phyloP scores from a whole-genome alignment of 2,113 vertebrate genomes.

The Triplophysa dalaica region DNA sequence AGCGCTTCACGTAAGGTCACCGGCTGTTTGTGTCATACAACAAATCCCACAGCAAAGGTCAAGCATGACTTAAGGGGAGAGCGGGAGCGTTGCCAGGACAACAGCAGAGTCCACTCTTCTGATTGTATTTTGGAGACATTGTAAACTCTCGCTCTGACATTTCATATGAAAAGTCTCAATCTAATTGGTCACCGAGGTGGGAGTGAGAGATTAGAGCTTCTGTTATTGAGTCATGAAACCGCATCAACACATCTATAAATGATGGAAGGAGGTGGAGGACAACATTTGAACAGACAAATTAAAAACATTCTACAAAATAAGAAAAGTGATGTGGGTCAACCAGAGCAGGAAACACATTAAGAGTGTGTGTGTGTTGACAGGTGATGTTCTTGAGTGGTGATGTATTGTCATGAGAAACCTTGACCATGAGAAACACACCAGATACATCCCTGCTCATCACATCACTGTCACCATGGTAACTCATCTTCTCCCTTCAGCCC shows the following conservation, averaged over 20 bases:
- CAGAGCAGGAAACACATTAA: slow-evolving; percentile 24
- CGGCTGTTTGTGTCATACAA: neutral
- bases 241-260: no score
- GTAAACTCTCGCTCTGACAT: slow-evolving; percentile 16
- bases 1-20: slow-evolving; percentile 8
- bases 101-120: neutral
- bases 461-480: slow-evolving; percentile 38
- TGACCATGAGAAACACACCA: slow-evolving; percentile 49
- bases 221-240: neutral
- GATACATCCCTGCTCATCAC: neutral
- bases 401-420: slow-evolving; percentile 46
- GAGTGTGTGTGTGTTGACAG: slow-evolving; percentile 41
- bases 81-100: neutral
- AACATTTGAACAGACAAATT: neutral
- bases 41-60: slow-evolving; percentile 35
- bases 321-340: neutral
- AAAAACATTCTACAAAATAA: no score
- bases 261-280: neutral
- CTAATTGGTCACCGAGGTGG: slow-evolving; percentile 36
- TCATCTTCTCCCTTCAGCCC: slow-evolving; percentile 4
- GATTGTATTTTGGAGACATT: neutral
- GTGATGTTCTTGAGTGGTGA: slow-evolving; percentile 48
- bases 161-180: neutral
- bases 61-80: slow-evolving; percentile 26
- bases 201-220: neutral